These are phyloP conservation scores for Keiferia lycopersicella DNA, from an alignment of 2,888 invertebrate genomes.

Conservation along the genomic window DNA sequence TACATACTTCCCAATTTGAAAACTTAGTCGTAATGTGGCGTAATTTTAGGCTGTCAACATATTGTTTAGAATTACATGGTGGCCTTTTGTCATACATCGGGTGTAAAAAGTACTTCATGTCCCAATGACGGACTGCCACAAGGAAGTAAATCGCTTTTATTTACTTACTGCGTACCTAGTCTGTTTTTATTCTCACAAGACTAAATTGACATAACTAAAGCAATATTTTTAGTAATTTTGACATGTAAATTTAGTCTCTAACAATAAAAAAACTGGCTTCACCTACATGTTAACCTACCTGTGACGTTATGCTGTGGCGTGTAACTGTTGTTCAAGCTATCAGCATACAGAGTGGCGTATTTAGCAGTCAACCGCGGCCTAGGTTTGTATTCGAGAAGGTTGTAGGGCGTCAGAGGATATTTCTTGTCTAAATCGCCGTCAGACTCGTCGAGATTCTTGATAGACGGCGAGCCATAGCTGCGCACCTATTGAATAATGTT, in stretches of 20 bases:
- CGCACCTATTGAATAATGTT: constrained; percentile 38
- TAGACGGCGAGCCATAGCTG: constrained; percentile 72
- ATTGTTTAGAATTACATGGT: constrained; percentile 62
- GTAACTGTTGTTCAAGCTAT: constrained; percentile 66
- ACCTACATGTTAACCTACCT: constrained; percentile 34
- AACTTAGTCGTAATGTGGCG: constrained; percentile 38
- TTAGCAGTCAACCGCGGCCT: constrained; percentile 69
- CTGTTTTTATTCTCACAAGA: too few relatives aligned
- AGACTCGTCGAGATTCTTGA: constrained; percentile 75
- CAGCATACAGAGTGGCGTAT: constrained; percentile 69
- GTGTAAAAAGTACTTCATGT: too few relatives aligned
- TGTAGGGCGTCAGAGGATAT: constrained; percentile 47
- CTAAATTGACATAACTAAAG: too few relatives aligned
- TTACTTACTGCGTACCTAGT: not conserved
- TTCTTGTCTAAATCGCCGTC: constrained; percentile 73
- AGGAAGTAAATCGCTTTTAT: not conserved
- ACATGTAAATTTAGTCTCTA: too few relatives aligned
- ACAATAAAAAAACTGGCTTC: too few relatives aligned
- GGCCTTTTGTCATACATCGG: constrained; percentile 53
- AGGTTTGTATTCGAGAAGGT: constrained; percentile 61
- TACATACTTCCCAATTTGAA: too few relatives aligned
- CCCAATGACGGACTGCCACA: not conserved
- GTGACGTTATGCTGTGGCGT: constrained; percentile 45
- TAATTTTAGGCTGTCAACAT: constrained; percentile 70
- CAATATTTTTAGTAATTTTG: too few relatives aligned